Conservation (phyloP, 2,888 invertebrate species). For the Xiphydria camelus region DNA sequence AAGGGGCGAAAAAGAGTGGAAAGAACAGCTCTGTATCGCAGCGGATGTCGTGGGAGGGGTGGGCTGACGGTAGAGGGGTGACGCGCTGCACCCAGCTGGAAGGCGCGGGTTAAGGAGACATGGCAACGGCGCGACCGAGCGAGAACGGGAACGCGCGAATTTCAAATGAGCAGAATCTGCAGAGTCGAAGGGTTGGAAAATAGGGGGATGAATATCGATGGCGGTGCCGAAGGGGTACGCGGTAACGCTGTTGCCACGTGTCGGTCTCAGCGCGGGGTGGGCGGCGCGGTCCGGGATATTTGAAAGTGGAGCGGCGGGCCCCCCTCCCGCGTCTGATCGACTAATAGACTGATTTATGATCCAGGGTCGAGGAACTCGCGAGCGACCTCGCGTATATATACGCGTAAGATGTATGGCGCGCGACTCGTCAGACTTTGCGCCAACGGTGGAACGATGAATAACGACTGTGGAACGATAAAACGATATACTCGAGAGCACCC, state of each 20-base stretch:
- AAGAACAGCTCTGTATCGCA: no score
- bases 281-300: conserved; percentile 15
- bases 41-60: no score
- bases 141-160: conserved; percentile 19
- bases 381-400: no score
- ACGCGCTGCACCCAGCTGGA: no score
- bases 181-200: conserved; percentile 6
- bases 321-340: conserved; percentile 17
- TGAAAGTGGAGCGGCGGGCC: conserved; percentile 18
- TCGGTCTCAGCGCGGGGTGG: background rate
- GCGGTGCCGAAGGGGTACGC: conserved; percentile 4
- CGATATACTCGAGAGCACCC: no score
- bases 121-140: background rate
- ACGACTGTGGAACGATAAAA: no score
- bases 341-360: conserved; percentile 33
- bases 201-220: conserved; percentile 5
- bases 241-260: conserved; percentile 19
- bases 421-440: no score
- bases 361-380: background rate
- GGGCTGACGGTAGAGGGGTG: no score
- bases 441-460: no score
- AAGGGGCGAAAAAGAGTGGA: no score
- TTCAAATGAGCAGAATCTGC: conserved; percentile 25
- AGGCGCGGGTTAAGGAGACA: background rate
- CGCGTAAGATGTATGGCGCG: no score